phyloP scores from a whole-genome alignment of 2,113 vertebrate species.

The Ramphastos sulfuratus region DNA sequence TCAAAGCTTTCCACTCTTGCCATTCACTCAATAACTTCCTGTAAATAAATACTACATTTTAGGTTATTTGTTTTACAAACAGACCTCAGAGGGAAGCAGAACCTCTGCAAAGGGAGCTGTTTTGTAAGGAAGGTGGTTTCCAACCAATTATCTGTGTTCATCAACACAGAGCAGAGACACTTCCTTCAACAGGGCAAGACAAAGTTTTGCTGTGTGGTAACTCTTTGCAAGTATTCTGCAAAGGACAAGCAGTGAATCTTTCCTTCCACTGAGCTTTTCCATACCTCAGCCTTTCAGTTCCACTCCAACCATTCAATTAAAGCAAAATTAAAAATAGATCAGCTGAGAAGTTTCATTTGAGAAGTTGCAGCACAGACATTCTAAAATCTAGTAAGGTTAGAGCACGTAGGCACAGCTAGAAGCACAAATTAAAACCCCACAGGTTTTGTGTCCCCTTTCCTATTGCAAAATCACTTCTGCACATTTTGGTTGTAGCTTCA shows the following conservation, averaged over 20 bases:
- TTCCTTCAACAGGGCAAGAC: background rate
- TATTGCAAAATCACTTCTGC: background rate
- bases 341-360: background rate
- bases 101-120: background rate
- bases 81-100: background rate
- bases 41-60: background rate
- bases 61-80: background rate
- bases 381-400: background rate
- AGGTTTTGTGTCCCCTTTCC: background rate
- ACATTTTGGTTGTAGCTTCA: background rate
- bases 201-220: background rate
- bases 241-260: background rate
- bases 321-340: background rate
- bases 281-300: background rate
- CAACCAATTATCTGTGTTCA: background rate
- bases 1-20: background rate
- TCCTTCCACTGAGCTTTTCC: background rate
- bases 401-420: fast-evolving
- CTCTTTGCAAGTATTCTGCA: background rate
- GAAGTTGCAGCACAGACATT: background rate
- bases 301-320: background rate
- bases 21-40: background rate
- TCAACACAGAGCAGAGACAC: background rate
- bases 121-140: background rate
- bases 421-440: background rate